Evolutionary conservation across 2,888 invertebrate species (phyloP).

Genomic region (Pseudeuparius sepicola): DNA sequence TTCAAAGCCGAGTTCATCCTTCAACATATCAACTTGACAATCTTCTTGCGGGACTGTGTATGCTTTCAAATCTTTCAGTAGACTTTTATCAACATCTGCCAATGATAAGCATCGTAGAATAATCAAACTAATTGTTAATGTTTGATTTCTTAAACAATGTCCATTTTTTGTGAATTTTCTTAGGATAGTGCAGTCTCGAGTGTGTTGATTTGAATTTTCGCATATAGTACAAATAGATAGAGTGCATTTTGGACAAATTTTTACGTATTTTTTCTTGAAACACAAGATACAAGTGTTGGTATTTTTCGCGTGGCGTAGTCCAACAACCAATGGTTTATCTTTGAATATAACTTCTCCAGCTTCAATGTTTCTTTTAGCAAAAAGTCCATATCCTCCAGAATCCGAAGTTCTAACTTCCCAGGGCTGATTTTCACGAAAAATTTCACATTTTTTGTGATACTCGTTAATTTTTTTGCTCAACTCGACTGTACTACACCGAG

Average conservation of each 20-base stretch:
- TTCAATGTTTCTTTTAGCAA: constrained; percentile 55
- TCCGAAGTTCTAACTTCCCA: constrained; percentile 54
- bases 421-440: constrained; percentile 30
- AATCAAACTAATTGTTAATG: constrained; percentile 38
- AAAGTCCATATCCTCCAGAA: constrained; percentile 60
- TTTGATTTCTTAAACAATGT: no score
- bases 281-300: constrained; percentile 63
- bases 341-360: constrained; percentile 60
- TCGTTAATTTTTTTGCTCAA: constrained; percentile 21
- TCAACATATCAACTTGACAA: constrained; percentile 47
- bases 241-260: constrained; percentile 53
- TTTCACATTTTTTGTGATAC: constrained; percentile 22
- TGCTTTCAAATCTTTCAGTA: constrained; percentile 42
- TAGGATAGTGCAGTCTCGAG: constrained; percentile 54
- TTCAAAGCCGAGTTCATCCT: constrained; percentile 40
- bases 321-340: constrained; percentile 59
- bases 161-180: constrained; percentile 46
- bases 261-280: constrained; percentile 41
- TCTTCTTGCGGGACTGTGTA: constrained; percentile 40
- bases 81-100: constrained; percentile 40
- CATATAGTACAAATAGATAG: constrained; percentile 63
- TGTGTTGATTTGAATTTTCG: constrained; percentile 48
- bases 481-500: constrained; percentile 20
- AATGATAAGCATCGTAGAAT: constrained; percentile 40
- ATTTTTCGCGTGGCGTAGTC: constrained; percentile 50